Base-by-base conservation (phyloP, 2,113 vertebrate species). In the Bubo blakistoni region DNA sequence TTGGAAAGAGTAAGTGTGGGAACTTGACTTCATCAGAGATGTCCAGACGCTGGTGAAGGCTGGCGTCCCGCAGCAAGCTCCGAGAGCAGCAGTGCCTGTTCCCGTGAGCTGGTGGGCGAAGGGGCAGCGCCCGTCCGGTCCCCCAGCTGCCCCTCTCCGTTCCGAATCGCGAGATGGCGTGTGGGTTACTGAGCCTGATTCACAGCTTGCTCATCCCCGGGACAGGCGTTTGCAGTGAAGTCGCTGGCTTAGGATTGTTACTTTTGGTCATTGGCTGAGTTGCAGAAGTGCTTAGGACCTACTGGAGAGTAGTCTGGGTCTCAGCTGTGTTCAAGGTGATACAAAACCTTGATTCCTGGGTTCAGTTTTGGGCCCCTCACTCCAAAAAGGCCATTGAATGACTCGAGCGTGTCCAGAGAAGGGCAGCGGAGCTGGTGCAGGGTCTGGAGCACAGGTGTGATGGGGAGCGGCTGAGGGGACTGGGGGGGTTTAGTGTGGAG, bases 161-260 rank as follows among this genome's bases (percentile, higher is more conserved):
- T 30, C 38, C 4, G 11, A 26, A 11, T 13, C 2, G 17, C 4
- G 25, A 47, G 21, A 13, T 69, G 49, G 38, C 34, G 44, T 11
- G 26, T 16, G 4, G 34, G 12, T 19, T 52, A 19, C 12, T 34
- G 34, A 69, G 40, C 58, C 17, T 1, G 11, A 32, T 14, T 54
- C 9, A 1, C 19, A 12, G 17, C 59, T 24, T 7, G 9, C 16
- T 29, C 24, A 2, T 14, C 36, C 34, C 24, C 2, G 1, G 8
- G 13, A 30, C 1, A 11, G n/a, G 14, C 24, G 1, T 16, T 29
- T n/a, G 24, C 15, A 1, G 22, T 10, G 32, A 32, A n/a, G 54
- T 7, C 2, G 8, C 20, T 42, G 42, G n/a, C 7, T 46, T 47
- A 5, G 15, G n/a, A 11, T n/a, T 0, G 0, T 9, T 40, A 20